Evolutionary conservation across 1,140 invertebrate species (phyloP).

Genomic region (fruit fly (Drosophila melanogaster)): Release_6_plus_ISO1_MT NT_033779.5:3719001-3719500

Average conservation of each 20-base stretch:
- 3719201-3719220: constrained; percentile 26
- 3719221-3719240: constrained; percentile 72
- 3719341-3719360: constrained; percentile 63
- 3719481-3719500: constrained; percentile 8
- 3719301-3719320: constrained; percentile 81
- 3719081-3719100: constrained; percentile 34
- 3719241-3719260: constrained; percentile 36
- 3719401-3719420: constrained; percentile 64
- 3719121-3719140: not conserved
- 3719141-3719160: constrained; percentile 7
- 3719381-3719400: constrained; percentile 31
- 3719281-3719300: constrained; percentile 50
- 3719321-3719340: constrained; percentile 54
- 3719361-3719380: constrained; percentile 38
- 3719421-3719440: constrained; percentile 56
- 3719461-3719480: constrained; percentile 25
- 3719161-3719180: constrained; percentile 34
- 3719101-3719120: not conserved
- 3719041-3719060: constrained; percentile 35
- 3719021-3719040: constrained; percentile 21
- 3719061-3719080: constrained; percentile 76
- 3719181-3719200: constrained; percentile 9
- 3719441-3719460: constrained; percentile 48
- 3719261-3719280: constrained; percentile 13
- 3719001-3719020: constrained; percentile 26